Evolutionary conservation across 53 echinoderm and acorn worm genomes (phyloP).

Genomic region (Echinarachnius parma): DNA sequence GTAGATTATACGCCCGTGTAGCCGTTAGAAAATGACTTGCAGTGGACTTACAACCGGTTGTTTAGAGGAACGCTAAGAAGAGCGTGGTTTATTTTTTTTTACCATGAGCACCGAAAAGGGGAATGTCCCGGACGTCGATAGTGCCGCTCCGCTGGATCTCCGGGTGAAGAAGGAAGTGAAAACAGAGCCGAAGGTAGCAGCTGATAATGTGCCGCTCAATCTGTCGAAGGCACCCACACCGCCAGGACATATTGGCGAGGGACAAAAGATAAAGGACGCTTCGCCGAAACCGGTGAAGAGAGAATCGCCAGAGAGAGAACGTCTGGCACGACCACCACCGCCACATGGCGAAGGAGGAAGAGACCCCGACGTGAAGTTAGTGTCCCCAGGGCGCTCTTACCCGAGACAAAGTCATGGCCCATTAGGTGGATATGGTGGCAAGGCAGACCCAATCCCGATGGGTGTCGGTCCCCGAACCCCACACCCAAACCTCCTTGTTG

Average conservation of each 20-base stretch:
- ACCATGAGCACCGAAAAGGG: constrained; percentile 23
- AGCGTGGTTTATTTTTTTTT: background rate
- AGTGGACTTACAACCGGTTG: too few relatives aligned
- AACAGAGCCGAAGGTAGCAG: background rate
- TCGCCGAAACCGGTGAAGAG: constrained; percentile 1
- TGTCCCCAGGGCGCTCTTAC: too few relatives aligned
- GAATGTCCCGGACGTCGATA: background rate
- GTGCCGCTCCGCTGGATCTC: constrained; percentile 26
- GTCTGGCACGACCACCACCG: background rate
- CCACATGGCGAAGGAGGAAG: background rate
- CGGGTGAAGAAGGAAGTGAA: constrained; percentile 20
- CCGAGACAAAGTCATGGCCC: too few relatives aligned
- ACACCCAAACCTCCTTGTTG: too few relatives aligned
- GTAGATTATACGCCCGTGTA: too few relatives aligned
- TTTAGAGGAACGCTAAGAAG: too few relatives aligned
- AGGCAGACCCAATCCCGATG: too few relatives aligned
- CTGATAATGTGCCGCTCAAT: constrained; percentile 21
- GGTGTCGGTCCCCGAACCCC: too few relatives aligned
- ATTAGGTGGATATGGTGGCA: too few relatives aligned
- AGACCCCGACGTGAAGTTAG: too few relatives aligned
- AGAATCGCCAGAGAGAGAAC: background rate
- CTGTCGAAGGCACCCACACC: constrained; percentile 4
- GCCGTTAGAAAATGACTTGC: too few relatives aligned
- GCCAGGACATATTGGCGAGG: background rate
- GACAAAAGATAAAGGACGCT: background rate